Evolutionary conservation across 2,888 invertebrate species (phyloP), one percentile per base, ranked within the genome.

Genomic region (Nephrotoma flavescens): DNA sequence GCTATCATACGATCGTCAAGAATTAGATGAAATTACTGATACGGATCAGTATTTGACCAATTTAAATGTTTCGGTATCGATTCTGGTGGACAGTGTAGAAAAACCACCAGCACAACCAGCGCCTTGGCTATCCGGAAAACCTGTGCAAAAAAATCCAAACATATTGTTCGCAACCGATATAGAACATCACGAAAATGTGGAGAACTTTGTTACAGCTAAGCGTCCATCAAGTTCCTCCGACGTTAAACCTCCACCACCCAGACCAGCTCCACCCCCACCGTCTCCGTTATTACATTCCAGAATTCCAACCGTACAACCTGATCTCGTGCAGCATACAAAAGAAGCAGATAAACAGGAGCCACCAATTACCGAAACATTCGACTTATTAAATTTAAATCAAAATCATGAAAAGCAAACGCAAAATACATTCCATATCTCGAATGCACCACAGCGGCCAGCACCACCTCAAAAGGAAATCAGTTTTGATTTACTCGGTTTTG

Each of bases 1-100:
- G n/a, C 91, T 97, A 86, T 94, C 94, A 87, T 97, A 96, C 89
- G 94, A 93, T 86, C 95, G 95, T 89, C 93, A 93, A 7, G 97
- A 97, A 90, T 93, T 97, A 88, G 97, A 97, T 91, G 96, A 97
- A 86, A 92, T 96, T 87, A 95, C 95, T 4, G 97, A 97, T 87
- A 88, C 90, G 0, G 94, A 94, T 87, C 95, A 95, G 90, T 95
- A 94, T 90, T 94, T 95, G 2, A 94, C 94, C 11, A 93, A 94
- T 89, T 96, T 97, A 88, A 93, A 92, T 0, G 94, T 95, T 0
- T 93, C 94, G 0, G 91, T 97, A 41, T 95, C 95, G 88, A 93
- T 96, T 4, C 94, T 95, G 89, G 95, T 96, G 0, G 94, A 94
- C 5, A 95, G 95, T 88, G 93, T 94, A 0, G 96, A 96, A 89